These are phyloP conservation scores for Enteromius unitaeniatus DNA, from an alignment of 2,797 vertebrate genomes.

Conservation along the genomic window DNA sequence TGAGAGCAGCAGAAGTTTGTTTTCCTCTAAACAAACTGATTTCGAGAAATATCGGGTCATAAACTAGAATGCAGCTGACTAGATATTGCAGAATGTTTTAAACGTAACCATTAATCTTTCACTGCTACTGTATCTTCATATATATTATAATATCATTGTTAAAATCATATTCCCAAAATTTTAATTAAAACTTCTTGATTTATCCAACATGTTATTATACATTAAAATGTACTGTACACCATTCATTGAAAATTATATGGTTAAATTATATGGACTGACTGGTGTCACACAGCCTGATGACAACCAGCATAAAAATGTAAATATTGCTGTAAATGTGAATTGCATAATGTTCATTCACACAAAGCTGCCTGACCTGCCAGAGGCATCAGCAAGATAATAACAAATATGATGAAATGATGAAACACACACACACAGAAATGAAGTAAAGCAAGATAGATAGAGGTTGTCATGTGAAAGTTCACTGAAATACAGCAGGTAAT, in stretches of 20 bases:
- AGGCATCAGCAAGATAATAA: too few species aligned
- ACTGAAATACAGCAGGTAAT: too few species aligned
- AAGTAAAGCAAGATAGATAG: too few species aligned
- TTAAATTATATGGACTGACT: background rate
- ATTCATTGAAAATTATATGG: background rate
- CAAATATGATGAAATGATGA: too few species aligned
- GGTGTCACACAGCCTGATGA: background rate
- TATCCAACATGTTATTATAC: background rate
- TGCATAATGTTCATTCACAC: too few species aligned
- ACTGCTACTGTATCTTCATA: background rate
- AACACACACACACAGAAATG: too few species aligned
- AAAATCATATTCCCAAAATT: background rate
- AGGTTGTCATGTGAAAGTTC: too few species aligned
- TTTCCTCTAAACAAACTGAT: constrained; percentile 10
- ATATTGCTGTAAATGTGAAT: constrained; percentile 5
- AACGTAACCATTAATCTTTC: background rate
- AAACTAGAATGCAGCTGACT: background rate
- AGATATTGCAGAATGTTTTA: background rate
- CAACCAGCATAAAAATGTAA: background rate
- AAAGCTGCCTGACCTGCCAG: too few species aligned
- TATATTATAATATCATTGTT: too few species aligned
- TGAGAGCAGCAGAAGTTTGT: constrained; percentile 24
- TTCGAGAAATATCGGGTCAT: background rate
- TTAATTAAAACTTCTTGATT: background rate
- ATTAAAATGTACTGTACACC: background rate